phyloP scores from a whole-genome alignment of 2,797 vertebrate genomes.

The Malacoraja senta region DNA sequence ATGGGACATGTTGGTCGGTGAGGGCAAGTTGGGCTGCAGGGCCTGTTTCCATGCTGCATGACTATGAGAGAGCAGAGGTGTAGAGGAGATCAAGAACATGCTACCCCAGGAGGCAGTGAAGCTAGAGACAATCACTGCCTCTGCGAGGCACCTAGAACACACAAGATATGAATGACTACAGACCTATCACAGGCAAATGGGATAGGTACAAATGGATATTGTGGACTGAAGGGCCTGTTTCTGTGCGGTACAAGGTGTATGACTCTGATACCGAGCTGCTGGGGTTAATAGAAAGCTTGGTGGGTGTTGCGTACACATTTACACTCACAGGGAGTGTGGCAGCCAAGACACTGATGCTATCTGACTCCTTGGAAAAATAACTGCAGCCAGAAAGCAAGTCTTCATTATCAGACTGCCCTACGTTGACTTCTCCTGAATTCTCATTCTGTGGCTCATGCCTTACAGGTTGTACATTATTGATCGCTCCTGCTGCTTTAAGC shows the following conservation, averaged over 20 bases:
- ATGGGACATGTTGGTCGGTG: too few species aligned
- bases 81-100: too few species aligned
- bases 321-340: neutral
- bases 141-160: too few species aligned
- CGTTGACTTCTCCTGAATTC: neutral
- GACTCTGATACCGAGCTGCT: neutral
- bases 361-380: neutral
- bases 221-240: neutral
- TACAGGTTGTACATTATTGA: constrained; percentile 11
- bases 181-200: too few species aligned
- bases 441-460: neutral
- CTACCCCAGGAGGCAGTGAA: too few species aligned
- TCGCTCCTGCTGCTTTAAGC: neutral
- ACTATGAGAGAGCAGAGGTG: too few species aligned
- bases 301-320: neutral
- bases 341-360: neutral
- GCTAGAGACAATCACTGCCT: too few species aligned
- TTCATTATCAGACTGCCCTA: neutral
- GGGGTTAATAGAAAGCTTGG: neutral
- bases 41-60: too few species aligned
- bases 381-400: neutral
- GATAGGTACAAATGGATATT: too few species aligned
- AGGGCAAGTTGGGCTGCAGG: too few species aligned
- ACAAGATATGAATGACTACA: too few species aligned
- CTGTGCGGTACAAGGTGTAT: too few species aligned